Base-by-base conservation (phyloP, 2,888 invertebrate species). In the Diloba caeruleocephala region DNA sequence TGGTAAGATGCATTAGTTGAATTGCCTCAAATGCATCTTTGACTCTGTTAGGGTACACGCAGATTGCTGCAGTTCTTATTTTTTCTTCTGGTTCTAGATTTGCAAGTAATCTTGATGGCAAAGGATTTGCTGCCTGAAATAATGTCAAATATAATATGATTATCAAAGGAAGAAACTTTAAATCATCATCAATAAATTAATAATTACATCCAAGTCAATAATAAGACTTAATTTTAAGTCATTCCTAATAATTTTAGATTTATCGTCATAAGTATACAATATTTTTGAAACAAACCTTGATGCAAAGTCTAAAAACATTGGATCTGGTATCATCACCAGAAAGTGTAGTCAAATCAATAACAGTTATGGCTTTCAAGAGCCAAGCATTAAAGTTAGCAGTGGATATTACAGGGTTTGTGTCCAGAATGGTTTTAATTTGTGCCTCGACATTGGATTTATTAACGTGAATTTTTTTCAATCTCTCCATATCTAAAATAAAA, bases 301-400 rank as follows among this genome's bases (percentile, higher is more conserved):
- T 89, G 81, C 98, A 98, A 1, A 99, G 94, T 42, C 97, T 94
- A 14, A 95, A 87, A 0, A 99, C 97, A 92, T 97, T 98, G 9
- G 96, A 94, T 6, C 85, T 82, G 0, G 97, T 96, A 79, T 97
- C 97, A 88, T 97, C 96, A 28, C 98, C 98, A 38, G 97, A 95
- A 41, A 99, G 93, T 1, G 98, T 98, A 0, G 99, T 99, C 65
- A 99, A 94, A 89, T 99, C 99, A 60, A 99, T 98, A 49, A 97
- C 95, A 23, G 96, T 95, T 5, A 99, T 93, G 0, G 98, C 97
- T 81, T 96, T 96, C 15, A 98, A 78, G 9, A 99, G 93, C 97
- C 97, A 98, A 8, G 95, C 95, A 29, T 95, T 94, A 85, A 95
- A 95, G 81, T 95, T 94, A 21, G 72, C 58, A 28, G 91, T 87